Evolutionary conservation across 1,140 invertebrate species (phyloP), one percentile per base, ranked within the genome.

Genomic region (Battus philenor): DNA sequence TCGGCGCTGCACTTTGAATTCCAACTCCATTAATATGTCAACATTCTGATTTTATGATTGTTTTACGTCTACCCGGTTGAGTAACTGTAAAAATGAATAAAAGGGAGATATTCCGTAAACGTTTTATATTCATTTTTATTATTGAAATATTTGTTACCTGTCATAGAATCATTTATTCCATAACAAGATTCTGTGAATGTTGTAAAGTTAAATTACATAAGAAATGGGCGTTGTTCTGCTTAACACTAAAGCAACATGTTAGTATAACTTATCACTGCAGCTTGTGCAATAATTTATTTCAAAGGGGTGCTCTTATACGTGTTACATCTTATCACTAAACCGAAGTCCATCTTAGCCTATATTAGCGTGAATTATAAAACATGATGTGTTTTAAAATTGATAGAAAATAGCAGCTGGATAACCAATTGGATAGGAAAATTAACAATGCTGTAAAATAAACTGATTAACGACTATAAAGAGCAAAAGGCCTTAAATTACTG

Each of bases 171-270:
- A 32, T 15, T n/a, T n/a, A n/a, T n/a, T n/a, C n/a, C n/a, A n/a
- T n/a, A n/a, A n/a, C n/a, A n/a, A n/a, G n/a, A n/a, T n/a, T n/a
- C n/a, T n/a, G n/a, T n/a, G n/a, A 17, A 20, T 33, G 18, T 68
- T 24, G 34, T 11, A 18, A 22, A 36, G 36, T 39, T 26, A 4
- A 4, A 13, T 39, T 80, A 78, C 63, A 68, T 78, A 78, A 79
- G 59, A 31, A 30, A 48, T 54, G 64, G 63, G 59, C 67, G 69
- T 62, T 71, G 60, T 68, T 59, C 63, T 60, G 59, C 47, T 54
- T 56, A 52, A 67, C 68, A 59, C 46, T 74, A 68, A 60, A 65
- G 72, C 62, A 74, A 76, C 47, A 47, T 50, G n/a, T 68, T 67
- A 66, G 66, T 66, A 72, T 65, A 62, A 59, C 59, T 71, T 69